phyloP scores from a whole-genome alignment of 2,113 vertebrate genomes.

The Phoxinus phoxinus region DNA sequence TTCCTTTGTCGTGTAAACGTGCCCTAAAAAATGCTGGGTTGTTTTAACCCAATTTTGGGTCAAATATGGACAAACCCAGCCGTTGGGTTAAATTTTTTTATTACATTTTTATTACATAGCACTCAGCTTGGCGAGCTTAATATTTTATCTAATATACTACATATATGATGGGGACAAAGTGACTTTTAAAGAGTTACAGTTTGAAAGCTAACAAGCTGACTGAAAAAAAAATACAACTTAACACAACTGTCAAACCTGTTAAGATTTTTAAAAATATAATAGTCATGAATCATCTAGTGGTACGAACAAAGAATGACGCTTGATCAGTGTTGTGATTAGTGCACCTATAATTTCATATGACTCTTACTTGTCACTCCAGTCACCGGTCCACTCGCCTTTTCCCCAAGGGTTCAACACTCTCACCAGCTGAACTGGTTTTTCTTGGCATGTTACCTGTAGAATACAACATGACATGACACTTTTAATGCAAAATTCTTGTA shows the following conservation, averaged over 20 bases:
- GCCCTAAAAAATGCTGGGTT: too few relatives aligned
- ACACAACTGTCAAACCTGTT: neutral
- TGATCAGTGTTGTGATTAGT: neutral
- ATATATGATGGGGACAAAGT: too few relatives aligned
- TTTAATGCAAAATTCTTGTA: neutral
- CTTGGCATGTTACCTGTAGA: constrained; percentile 64
- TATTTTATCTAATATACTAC: neutral
- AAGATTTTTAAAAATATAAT: too few relatives aligned
- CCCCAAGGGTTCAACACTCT: constrained; percentile 86
- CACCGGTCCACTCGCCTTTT: constrained; percentile 81
- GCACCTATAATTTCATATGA: neutral
- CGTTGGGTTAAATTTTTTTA: too few relatives aligned
- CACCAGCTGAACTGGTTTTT: constrained; percentile 73
- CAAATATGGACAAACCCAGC: too few relatives aligned
- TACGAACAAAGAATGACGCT: neutral
- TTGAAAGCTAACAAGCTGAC: neutral
- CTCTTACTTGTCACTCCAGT: constrained; percentile 84
- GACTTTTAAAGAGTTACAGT: neutral
- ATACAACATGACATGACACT: neutral
- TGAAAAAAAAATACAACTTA: neutral
- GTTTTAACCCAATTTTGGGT: too few relatives aligned
- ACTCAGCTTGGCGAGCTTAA: neutral
- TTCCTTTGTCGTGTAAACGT: too few relatives aligned
- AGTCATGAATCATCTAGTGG: neutral
- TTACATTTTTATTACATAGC: too few relatives aligned